Percentiles rank a stretch among this genome's conserved stretches.
phyloP scores from a whole-genome alignment of 2,888 invertebrate species.

The Ophioninae sp. region DNA sequence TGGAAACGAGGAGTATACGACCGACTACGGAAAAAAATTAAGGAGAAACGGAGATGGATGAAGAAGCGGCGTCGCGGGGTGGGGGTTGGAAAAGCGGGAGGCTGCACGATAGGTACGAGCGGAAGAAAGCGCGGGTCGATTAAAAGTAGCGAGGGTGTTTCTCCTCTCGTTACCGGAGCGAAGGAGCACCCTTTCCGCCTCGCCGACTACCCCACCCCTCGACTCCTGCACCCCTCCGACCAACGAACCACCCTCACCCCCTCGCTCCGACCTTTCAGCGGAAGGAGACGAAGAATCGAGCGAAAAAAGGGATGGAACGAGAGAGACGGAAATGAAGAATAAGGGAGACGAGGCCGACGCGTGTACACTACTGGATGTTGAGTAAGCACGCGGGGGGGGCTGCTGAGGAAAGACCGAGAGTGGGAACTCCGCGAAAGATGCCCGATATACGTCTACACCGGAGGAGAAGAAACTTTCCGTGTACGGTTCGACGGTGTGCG shows the following conservation, averaged over 20 bases:
- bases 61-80: constrained; percentile 56
- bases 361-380: constrained; percentile 52
- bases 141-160: constrained; percentile 82
- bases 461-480: constrained; percentile 46
- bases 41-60: constrained; percentile 66
- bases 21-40: constrained; percentile 56
- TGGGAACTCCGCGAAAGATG: constrained; percentile 53
- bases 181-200: constrained; percentile 63
- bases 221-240: constrained; percentile 2
- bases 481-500: constrained; percentile 45
- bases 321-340: constrained; percentile 65
- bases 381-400: constrained; percentile 61
- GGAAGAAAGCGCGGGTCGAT: constrained; percentile 81
- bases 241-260: constrained; percentile 5
- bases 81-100: constrained; percentile 65
- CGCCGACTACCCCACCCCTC: constrained; percentile 6
- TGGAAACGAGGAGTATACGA: constrained; percentile 66
- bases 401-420: constrained; percentile 62
- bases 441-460: constrained; percentile 53
- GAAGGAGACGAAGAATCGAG: constrained; percentile 57
- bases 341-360: constrained; percentile 64
- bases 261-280: constrained; percentile 10
- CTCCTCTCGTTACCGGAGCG: constrained; percentile 81
- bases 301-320: constrained; percentile 66
- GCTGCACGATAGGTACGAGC: constrained; percentile 78